Base-by-base conservation (phyloP, 35 echinoderm and acorn worm species). In the Hemicentrotus pulcherrimus region DNA sequence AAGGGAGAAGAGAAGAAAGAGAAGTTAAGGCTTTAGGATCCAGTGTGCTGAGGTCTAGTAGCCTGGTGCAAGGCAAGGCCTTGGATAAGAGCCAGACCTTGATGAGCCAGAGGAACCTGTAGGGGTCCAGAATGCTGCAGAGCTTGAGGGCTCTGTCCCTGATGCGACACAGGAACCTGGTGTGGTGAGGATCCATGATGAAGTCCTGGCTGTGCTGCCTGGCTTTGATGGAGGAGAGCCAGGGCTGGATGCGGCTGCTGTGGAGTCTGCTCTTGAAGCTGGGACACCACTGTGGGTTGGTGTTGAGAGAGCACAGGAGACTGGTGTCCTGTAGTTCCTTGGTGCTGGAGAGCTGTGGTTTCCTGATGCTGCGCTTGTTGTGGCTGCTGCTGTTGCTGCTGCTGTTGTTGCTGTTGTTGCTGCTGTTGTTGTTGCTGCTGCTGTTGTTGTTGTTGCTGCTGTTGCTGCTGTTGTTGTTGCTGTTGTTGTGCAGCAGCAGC, bases 41-140 rank as follows among this genome's bases (percentile, higher is more conserved):
- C 91, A 45, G 91, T 46, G 41, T 92, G 91, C 47, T 92, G 91
- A 12, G 91, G 91, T 48, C 87, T 89, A 35, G 87, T 32, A 46
- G 87, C 87, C 16, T 89, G 87, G 8, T 89, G 87, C 32, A 89
- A 22, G 31, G 87, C 45, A 32, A 89, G 87, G 9, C 87, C 87
- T 89, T 32, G 87, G 87, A 89, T 89, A n/a, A 89, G 87, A 46
- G 32, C 45, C 14, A 89, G 87, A 70, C 61, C 61, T 70, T 70
- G 61, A 18, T 89, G 87, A 24, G 87, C 87, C 61, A 70, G 61
- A 32, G 87, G 87, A 46, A 89, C 87, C 87, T 89, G 87, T 16
- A 89, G 87, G 10, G 87, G 87, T 89, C 87, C 87, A 35, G 87
- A 28, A 32, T 46, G 61, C 61, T 70, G 61, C 31, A 89, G 87